Evolutionary conservation across 2,888 invertebrate genomes (phyloP).

Genomic region (Ormia ochracea): DNA sequence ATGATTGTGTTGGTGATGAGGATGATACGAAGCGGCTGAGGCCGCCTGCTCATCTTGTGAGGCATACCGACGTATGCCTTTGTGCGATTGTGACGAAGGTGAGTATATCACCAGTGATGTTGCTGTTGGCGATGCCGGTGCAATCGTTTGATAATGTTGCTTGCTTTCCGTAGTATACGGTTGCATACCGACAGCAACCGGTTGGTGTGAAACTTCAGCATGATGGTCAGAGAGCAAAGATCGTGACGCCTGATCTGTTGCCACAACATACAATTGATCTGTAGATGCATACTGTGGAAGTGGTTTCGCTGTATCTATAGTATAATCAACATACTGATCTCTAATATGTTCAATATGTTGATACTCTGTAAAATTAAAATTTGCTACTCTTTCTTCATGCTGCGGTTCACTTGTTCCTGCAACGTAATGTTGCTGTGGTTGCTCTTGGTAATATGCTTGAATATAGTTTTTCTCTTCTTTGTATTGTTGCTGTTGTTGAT

Average conservation of each 20-base stretch:
- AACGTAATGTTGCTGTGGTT: conserved; percentile 49
- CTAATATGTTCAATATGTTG: conserved; percentile 30
- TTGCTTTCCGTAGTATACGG: conserved; percentile 62
- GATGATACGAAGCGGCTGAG: conserved; percentile 55
- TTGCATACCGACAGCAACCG: conserved; percentile 60
- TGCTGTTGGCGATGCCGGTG: conserved; percentile 69
- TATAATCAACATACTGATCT: conserved; percentile 28
- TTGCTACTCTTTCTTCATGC: conserved; percentile 17
- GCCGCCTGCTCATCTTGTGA: conserved; percentile 63
- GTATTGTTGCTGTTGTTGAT: conserved; percentile 43
- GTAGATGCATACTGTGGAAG: conserved; percentile 23
- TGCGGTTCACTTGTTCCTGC: conserved; percentile 29
- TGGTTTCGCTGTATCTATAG: not conserved
- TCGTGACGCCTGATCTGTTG: not conserved
- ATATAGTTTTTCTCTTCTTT: conserved; percentile 35
- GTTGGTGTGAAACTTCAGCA: conserved; percentile 17
- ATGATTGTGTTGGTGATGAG: conserved; percentile 32
- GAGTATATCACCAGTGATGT: conserved; percentile 73
- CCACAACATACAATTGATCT: conserved; percentile 22
- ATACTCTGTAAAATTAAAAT: conserved; percentile 28
- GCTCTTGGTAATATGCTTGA: conserved; percentile 52
- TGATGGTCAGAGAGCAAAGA: conserved; percentile 7
- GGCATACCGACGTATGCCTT: conserved; percentile 67
- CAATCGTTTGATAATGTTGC: conserved; percentile 60
- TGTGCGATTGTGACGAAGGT: conserved; percentile 73